phyloP scores from a whole-genome alignment of 2,113 vertebrate species.

The Cottus gobio region DNA sequence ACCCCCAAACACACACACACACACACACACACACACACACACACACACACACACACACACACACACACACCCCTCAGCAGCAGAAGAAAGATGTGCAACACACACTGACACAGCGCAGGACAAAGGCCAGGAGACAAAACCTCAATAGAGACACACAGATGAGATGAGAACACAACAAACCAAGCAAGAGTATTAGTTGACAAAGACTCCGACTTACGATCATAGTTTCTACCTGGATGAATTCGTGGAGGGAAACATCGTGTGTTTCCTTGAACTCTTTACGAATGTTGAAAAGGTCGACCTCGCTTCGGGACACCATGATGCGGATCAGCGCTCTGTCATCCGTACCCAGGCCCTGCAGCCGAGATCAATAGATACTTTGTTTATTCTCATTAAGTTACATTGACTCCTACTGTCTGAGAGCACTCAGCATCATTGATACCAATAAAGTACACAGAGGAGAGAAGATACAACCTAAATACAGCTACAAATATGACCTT shows the following conservation, averaged over 20 bases:
- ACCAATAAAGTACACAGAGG: neutral
- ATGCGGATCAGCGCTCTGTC: slow-evolving; percentile 94
- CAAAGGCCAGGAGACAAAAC: slow-evolving; percentile 39
- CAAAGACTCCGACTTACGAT: slow-evolving; percentile 78
- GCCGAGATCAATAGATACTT: slow-evolving; percentile 8
- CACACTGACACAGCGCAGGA: slow-evolving; percentile 28
- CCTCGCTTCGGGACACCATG: slow-evolving; percentile 94
- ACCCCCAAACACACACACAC: slow-evolving; percentile 13
- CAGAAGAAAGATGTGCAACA: slow-evolving; percentile 71
- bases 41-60: neutral
- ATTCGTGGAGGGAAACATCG: slow-evolving; percentile 90
- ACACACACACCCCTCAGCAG: slow-evolving; percentile 53
- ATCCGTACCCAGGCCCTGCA: slow-evolving; percentile 93
- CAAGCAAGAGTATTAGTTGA: slow-evolving; percentile 51
- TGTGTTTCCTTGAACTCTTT: slow-evolving; percentile 93
- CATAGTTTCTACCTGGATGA: slow-evolving; percentile 91
- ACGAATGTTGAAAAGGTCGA: slow-evolving; percentile 93
- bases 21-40: neutral
- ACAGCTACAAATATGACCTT: neutral
- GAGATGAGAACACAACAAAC: slow-evolving; percentile 26
- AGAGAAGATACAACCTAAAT: neutral
- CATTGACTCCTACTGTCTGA: neutral
- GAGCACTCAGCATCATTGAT: neutral
- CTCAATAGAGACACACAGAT: slow-evolving; percentile 28
- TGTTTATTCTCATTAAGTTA: slow-evolving; percentile 19